phyloP scores from a whole-genome alignment of 2,113 vertebrate species.

The Grantiella picta region DNA sequence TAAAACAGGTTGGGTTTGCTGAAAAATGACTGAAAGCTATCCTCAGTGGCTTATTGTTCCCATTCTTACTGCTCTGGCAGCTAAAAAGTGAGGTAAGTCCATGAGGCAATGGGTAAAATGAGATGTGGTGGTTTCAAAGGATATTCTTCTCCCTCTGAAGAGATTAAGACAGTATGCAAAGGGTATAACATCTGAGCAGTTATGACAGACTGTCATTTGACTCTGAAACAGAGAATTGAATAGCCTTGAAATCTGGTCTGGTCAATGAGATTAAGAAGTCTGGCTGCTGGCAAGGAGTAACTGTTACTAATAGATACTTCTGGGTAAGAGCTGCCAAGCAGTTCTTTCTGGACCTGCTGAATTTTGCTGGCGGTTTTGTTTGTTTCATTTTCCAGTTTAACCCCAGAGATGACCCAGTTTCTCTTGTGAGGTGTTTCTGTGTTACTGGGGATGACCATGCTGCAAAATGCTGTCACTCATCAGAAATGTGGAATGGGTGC shows the following conservation, averaged over 20 bases:
- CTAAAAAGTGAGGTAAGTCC: not conserved
- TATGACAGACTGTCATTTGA: slow-evolving; percentile 39
- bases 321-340: slow-evolving; percentile 23
- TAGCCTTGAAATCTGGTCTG: slow-evolving; percentile 34
- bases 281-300: slow-evolving; percentile 48
- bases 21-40: not conserved
- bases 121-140: slow-evolving; percentile 10
- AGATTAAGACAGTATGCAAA: not conserved
- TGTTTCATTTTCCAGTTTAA: slow-evolving; percentile 22
- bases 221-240: slow-evolving; percentile 27
- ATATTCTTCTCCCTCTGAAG: not conserved
- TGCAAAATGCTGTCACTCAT: not conserved
- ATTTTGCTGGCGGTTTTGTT: slow-evolving; percentile 31
- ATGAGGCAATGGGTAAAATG: not conserved
- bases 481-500: not conserved
- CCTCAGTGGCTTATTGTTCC: not conserved
- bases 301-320: slow-evolving; percentile 25
- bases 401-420: slow-evolving; percentile 3
- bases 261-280: slow-evolving; percentile 29
- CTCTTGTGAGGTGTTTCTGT: not conserved
- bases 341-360: slow-evolving; percentile 13
- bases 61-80: not conserved
- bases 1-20: not conserved
- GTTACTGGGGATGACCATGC: not conserved
- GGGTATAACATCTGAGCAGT: not conserved